These are phyloP conservation scores for Bothrops jararaca DNA, from an alignment of 2,113 vertebrate genomes.

Conservation along the genomic window DNA sequence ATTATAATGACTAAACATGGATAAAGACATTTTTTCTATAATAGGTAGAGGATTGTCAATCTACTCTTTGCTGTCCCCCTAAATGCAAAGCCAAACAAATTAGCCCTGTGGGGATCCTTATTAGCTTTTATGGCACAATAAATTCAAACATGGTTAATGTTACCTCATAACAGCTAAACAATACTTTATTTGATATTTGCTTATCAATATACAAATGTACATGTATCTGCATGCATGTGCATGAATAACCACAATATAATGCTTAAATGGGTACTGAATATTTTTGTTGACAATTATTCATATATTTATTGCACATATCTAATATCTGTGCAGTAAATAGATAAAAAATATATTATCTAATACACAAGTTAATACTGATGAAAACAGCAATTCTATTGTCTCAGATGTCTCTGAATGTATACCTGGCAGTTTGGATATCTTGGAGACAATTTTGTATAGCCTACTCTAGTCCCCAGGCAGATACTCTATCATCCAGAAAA, in stretches of 20 bases:
- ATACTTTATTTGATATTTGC: background rate
- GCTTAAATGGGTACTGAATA: background rate
- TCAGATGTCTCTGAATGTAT: background rate
- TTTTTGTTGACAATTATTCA: background rate
- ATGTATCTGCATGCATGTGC: background rate
- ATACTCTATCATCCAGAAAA: background rate
- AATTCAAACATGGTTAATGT: background rate
- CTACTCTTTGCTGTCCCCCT: background rate
- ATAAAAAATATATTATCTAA: background rate
- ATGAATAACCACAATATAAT: background rate
- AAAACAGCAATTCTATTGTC: background rate
- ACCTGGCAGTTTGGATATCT: background rate
- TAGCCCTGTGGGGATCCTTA: background rate
- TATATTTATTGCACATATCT: no score
- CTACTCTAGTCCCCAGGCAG: no score
- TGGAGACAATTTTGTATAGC: background rate
- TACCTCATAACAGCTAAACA: background rate
- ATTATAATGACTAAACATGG: background rate
- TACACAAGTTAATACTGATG: background rate
- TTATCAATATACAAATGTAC: background rate
- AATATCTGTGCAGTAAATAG: no score
- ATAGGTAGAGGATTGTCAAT: background rate
- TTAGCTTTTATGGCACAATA: background rate
- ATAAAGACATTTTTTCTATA: background rate
- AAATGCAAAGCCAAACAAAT: background rate